Evolutionary conservation across 2,797 vertebrate genomes (phyloP).

Genomic region (Lophotriccus pileatus): DNA sequence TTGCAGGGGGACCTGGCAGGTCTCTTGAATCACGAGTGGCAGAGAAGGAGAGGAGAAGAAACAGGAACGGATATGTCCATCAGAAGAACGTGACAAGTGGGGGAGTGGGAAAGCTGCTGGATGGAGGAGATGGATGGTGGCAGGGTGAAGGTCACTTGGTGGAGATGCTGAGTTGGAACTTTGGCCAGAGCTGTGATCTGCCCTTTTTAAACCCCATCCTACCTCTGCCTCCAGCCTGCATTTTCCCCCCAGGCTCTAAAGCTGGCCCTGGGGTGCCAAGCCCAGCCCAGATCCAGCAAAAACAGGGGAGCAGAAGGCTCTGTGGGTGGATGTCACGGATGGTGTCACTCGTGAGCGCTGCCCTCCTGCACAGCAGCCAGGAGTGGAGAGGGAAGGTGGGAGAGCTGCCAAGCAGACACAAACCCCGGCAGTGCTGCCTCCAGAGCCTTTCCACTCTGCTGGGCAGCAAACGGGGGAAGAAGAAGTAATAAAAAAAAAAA

Average conservation of each 20-base stretch:
- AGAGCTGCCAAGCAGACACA: not conserved
- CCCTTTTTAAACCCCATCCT: not conserved
- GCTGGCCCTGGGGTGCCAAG: too few species aligned
- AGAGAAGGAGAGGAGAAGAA: not conserved
- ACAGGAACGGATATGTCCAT: not conserved
- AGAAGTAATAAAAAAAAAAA: not conserved
- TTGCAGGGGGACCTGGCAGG: not conserved
- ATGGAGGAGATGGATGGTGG: not conserved
- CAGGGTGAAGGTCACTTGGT: not conserved
- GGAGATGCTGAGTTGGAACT: not conserved
- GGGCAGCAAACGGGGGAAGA: not conserved
- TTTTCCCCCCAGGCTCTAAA: not conserved
- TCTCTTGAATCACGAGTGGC: not conserved
- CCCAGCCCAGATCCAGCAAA: not conserved
- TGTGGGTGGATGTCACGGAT: not conserved
- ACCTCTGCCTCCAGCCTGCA: not conserved
- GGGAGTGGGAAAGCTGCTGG: not conserved
- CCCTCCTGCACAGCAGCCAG: not conserved
- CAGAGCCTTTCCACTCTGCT: not conserved
- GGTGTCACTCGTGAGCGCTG: not conserved
- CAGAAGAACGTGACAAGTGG: not conserved
- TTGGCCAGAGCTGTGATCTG: not conserved
- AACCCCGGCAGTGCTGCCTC: not conserved
- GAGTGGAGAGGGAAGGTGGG: not conserved
- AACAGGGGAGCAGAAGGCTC: accelerated